A percentile compares a stretch with the other conserved stretches of the same genome.
Conservation (phyloP, 2,113 vertebrate species). For the Numida meleagris region DNA sequence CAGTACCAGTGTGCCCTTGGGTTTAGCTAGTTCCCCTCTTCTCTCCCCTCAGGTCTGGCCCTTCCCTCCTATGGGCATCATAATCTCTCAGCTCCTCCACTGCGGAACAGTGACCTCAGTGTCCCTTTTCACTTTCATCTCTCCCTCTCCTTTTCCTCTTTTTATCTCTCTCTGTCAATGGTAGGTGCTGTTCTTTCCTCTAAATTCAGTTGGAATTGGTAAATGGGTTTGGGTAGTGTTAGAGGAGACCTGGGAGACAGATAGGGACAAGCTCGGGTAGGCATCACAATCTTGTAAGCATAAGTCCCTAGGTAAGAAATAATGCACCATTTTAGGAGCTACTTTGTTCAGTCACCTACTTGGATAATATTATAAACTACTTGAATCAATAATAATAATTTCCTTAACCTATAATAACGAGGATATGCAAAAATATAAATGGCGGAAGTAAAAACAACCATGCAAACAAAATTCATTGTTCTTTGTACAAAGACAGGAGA, state of each 20-base stretch:
- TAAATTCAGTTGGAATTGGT: not conserved
- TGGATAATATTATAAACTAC: not conserved
- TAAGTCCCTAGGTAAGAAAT: not conserved
- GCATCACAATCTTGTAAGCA: not conserved
- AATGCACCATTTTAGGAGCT: not conserved
- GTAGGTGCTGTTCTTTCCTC: not conserved
- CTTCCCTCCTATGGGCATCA: not conserved
- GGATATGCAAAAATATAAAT: not conserved
- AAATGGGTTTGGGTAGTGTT: not conserved
- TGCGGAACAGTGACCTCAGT: not conserved
- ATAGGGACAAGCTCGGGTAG: not conserved
- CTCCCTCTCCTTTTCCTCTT: not conserved
- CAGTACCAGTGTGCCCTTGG: not conserved
- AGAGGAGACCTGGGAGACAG: not conserved
- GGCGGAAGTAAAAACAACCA: not conserved
- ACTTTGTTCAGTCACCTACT: not conserved
- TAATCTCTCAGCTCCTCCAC: not conserved
- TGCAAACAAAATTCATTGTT: not conserved
- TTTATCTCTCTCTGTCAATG: not conserved
- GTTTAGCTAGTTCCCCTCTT: not conserved
- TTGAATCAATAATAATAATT: not conserved
- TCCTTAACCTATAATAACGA: not conserved
- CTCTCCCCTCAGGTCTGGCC: not conserved
- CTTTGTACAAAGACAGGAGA: not conserved
- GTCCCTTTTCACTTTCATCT: not conserved